phyloP scores from a whole-genome alignment of 37 sponge, comb jelly and placozoan species.

The Dysidea cf. avara region DNA sequence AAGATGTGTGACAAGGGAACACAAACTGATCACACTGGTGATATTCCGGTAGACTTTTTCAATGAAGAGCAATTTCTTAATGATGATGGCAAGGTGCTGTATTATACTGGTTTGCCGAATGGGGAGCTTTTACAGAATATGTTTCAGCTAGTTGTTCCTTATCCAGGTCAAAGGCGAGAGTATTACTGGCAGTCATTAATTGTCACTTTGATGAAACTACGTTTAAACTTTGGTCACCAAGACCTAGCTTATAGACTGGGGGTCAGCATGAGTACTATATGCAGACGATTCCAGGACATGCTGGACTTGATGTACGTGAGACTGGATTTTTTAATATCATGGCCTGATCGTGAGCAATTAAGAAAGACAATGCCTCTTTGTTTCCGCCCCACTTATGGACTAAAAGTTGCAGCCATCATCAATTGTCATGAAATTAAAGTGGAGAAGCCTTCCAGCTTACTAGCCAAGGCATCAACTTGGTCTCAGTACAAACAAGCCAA shows the following conservation, averaged over 20 bases:
- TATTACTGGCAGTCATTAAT: constrained; percentile 34
- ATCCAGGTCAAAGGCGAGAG: no score
- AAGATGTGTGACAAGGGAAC: no score
- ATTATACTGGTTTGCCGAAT: constrained; percentile 12
- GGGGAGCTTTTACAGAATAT: neutral
- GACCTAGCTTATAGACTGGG: constrained; percentile 61
- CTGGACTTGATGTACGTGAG: constrained; percentile 14
- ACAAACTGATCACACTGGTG: no score
- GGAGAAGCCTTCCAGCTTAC: constrained; percentile 46
- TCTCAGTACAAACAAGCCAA: constrained; percentile 68
- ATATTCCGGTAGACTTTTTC: no score
- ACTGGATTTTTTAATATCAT: constrained; percentile 29
- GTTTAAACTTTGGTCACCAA: constrained; percentile 18
- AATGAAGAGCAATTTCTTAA: neutral
- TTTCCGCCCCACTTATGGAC: constrained; percentile 37
- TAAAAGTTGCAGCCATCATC: constrained; percentile 47
- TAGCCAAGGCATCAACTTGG: constrained; percentile 52
- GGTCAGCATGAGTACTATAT: constrained; percentile 33
- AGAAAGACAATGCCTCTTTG: constrained; percentile 53
- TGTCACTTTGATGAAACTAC: constrained; percentile 52
- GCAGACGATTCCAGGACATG: constrained; percentile 28
- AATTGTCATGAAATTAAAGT: constrained; percentile 76
- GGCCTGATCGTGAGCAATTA: constrained; percentile 43
- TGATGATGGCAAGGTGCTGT: constrained; percentile 1
- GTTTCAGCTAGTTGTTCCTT: neutral